A percentile compares a stretch with the other conserved stretches of the same genome.
Evolutionary conservation across 92 coral and sea anemone species (phyloP).

Genomic region (Blastomussa wellsi): DNA sequence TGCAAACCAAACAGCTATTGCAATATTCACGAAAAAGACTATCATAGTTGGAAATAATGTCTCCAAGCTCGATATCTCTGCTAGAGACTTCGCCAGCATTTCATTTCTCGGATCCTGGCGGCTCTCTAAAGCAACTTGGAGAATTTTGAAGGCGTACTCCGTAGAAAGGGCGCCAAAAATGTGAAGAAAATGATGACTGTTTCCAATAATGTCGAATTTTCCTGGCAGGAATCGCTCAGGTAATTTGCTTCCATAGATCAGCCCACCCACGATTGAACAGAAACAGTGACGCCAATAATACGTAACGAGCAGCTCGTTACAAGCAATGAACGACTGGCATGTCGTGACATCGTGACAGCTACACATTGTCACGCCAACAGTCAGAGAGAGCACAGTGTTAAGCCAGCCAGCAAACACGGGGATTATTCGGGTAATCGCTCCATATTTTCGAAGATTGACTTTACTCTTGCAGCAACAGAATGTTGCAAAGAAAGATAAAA

Average conservation of each 20-base stretch:
- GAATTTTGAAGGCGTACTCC: constrained; percentile 50
- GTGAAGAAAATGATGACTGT: constrained; percentile 68
- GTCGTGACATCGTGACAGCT: constrained; percentile 43
- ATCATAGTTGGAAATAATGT: constrained; percentile 27
- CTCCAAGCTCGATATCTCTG: constrained; percentile 13
- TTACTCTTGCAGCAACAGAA: constrained; percentile 39
- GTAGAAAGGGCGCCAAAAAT: constrained; percentile 58
- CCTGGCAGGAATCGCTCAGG: constrained; percentile 65
- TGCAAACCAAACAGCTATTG: constrained; percentile 34
- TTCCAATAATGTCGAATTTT: constrained; percentile 61
- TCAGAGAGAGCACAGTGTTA: constrained; percentile 39
- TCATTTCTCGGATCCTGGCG: constrained; percentile 22
- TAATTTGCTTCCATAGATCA: constrained; percentile 49
- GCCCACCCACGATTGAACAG: constrained; percentile 37
- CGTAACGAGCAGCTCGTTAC: constrained; percentile 41
- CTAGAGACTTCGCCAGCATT: constrained; percentile 11
- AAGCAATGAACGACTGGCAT: constrained; percentile 43
- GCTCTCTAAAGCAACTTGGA: constrained; percentile 29
- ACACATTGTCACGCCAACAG: constrained; percentile 52
- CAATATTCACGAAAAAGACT: constrained; percentile 30
- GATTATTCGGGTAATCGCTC: constrained; percentile 32
- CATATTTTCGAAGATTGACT: constrained; percentile 30
- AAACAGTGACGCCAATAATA: constrained; percentile 54
- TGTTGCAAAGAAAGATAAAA: constrained; percentile 26
- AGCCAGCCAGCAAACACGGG: constrained; percentile 48